Evolutionary conservation across 1,140 invertebrate species (phyloP), one percentile per base, ranked within the genome.

Genomic region (Brachionus asplanchnoidis): DNA sequence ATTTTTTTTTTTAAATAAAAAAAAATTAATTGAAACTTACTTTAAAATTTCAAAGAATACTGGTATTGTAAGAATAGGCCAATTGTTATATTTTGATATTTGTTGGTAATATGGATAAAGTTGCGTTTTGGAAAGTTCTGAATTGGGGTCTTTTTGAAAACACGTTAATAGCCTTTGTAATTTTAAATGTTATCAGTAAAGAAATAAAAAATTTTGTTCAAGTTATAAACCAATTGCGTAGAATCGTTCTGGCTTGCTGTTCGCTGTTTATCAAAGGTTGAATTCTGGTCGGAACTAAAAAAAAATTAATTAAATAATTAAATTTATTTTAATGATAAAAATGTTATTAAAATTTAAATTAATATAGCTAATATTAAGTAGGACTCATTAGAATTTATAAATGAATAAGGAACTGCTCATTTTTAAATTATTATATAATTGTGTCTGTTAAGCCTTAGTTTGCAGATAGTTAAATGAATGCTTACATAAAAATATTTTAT

Each of bases 101-200:
- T 82, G 79, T 26, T 82, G 79, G 42, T 82, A 82, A 82, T 82
- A 82, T 12, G 79, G 79, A 65, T 82, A 82, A 14, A 82, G 32
- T 65, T 82, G 79, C 11, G 79, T 65, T 82, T 82, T 82, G 11
- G 79, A 82, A 2, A 82, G 32, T 68, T 82, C 79, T 44, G 79
- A 82, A 28, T 82, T 82, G n/a, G 14, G 1, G n/a, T 82, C 79
- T 65, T 23, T 42, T 65, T 82, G 79, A 68, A 82, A 82, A 36
- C 79, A 82, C 12, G 79, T 82, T n/a, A 82, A 36, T 60, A 82
- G 28, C 68, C 68, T 73, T 42, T 11, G 3, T 42, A 20, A 42
- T 20, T 73, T 73, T 40, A 73, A 40, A 12, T 40, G 8, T n/a
- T 12, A 28, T 40, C 8, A 42, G n/a, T 40, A 9, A 17, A 73